phyloP scores from a whole-genome alignment of 2,797 vertebrate genomes.

The Diceros bicornis region DNA sequence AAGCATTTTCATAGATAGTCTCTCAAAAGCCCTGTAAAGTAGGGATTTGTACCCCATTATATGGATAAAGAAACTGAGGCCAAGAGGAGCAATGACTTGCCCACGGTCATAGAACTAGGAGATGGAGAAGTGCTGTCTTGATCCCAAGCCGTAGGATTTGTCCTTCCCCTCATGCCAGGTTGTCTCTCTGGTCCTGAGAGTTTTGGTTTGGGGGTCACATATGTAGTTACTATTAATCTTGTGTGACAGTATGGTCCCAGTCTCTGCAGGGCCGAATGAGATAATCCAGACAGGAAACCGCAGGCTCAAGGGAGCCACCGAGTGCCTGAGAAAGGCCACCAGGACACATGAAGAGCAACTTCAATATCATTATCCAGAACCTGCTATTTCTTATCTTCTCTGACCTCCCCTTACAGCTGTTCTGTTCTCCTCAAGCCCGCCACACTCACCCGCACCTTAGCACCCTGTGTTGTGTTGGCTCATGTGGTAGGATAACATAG shows the following conservation, averaged over 20 bases:
- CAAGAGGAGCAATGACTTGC: neutral
- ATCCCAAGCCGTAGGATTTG: too few species aligned
- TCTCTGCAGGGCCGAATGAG: neutral
- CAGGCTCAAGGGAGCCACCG: neutral
- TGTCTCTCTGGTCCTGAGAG: neutral
- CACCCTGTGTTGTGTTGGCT: neutral
- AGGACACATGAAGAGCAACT: neutral
- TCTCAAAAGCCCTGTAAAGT: neutral
- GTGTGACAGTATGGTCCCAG: rapidly evolving
- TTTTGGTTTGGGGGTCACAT: neutral
- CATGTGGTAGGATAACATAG: rapidly evolving
- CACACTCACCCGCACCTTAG: neutral
- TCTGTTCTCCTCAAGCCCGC: neutral
- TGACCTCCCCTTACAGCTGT: neutral
- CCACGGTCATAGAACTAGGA: neutral
- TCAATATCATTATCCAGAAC: neutral
- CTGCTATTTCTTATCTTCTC: neutral
- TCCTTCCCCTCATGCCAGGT: neutral
- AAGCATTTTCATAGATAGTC: neutral
- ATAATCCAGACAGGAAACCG: conserved; percentile 50
- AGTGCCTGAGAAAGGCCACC: conserved; percentile 13
- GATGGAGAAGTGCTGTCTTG: neutral
- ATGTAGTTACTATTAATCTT: neutral
- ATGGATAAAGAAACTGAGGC: neutral
- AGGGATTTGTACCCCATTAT: neutral